Percentiles rank a stretch among this genome's conserved stretches.
Conservation (phyloP, 2,888 invertebrate genomes). For the Acronicta leporina region DNA sequence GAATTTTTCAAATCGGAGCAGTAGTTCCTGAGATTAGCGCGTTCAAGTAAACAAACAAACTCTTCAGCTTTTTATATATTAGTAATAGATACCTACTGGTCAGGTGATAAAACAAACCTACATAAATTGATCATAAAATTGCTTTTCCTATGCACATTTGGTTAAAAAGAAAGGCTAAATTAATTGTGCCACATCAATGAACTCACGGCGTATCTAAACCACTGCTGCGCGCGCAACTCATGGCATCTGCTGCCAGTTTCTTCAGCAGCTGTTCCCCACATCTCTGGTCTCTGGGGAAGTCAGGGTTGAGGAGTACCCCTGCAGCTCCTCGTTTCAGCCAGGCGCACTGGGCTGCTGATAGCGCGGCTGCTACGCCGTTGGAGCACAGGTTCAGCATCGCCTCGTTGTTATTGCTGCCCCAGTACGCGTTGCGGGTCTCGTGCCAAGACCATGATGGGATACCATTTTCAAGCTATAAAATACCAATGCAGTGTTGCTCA, state of each 20-base stretch:
- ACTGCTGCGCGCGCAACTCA: constrained; percentile 71
- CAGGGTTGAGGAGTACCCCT: constrained; percentile 76
- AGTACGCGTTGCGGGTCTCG: constrained; percentile 69
- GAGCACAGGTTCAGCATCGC: constrained; percentile 79
- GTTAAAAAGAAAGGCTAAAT: neutral
- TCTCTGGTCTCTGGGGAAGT: constrained; percentile 62
- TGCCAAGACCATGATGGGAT: constrained; percentile 74
- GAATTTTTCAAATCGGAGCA: too few species aligned
- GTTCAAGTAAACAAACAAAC: too few species aligned
- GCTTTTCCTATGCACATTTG: neutral
- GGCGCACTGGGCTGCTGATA: constrained; percentile 72
- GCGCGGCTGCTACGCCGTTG: constrained; percentile 64
- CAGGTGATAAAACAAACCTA: too few species aligned
- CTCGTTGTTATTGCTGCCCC: constrained; percentile 66
- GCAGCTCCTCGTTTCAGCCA: constrained; percentile 78
- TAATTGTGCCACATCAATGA: neutral
- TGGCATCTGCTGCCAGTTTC: constrained; percentile 73
- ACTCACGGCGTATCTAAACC: constrained; percentile 78
- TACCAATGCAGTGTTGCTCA: too few species aligned
- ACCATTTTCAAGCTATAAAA: constrained; percentile 51
- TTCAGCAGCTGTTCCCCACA: constrained; percentile 73
- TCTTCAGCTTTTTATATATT: too few species aligned
- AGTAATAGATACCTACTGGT: too few species aligned
- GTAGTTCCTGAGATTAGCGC: too few species aligned
- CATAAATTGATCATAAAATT: too few species aligned